Percentiles rank a stretch among this genome's conserved stretches.
These are phyloP conservation scores for Drusus annulatus DNA, from an alignment of 1,140 invertebrate genomes.

Conservation along the genomic window DNA sequence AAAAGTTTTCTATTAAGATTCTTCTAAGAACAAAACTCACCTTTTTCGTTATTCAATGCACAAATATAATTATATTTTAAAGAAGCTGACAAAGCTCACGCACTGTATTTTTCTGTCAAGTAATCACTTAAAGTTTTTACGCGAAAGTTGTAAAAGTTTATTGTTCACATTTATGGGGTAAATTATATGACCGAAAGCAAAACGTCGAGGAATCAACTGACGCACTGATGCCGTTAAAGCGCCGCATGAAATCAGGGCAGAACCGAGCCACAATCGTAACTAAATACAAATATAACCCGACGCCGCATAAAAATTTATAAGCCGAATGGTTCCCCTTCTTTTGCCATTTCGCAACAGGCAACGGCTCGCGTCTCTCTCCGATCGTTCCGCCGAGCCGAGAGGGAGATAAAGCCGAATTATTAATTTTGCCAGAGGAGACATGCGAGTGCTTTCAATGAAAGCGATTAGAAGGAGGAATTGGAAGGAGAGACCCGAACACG, in stretches of 20 bases:
- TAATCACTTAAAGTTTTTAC: too few species aligned
- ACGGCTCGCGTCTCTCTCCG: constrained; percentile 12
- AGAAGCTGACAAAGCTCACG: too few species aligned
- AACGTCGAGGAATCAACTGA: background rate
- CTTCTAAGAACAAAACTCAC: too few species aligned
- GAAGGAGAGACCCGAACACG: background rate
- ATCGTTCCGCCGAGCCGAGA: constrained; percentile 21
- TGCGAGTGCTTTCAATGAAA: constrained; percentile 8
- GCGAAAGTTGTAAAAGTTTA: background rate
- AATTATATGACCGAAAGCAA: constrained; percentile 6
- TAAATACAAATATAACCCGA: constrained; percentile 40
- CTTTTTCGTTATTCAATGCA: too few species aligned
- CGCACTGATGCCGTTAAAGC: constrained; percentile 1
- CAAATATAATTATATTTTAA: too few species aligned
- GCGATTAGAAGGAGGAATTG: background rate
- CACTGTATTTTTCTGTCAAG: too few species aligned
- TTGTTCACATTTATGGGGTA: background rate
- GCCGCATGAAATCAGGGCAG: constrained; percentile 12
- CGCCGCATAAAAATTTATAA: constrained; percentile 39
- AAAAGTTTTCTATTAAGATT: too few species aligned
- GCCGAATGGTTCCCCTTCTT: constrained; percentile 38
- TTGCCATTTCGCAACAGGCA: constrained; percentile 38
- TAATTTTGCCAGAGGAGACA: constrained; percentile 9
- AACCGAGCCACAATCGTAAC: constrained; percentile 33
- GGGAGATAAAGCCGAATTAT: constrained; percentile 19